Evolutionary conservation across 1,140 invertebrate genomes (phyloP), one percentile per base, ranked within the genome.

Genomic region (Gryllus bimaculatus): DNA sequence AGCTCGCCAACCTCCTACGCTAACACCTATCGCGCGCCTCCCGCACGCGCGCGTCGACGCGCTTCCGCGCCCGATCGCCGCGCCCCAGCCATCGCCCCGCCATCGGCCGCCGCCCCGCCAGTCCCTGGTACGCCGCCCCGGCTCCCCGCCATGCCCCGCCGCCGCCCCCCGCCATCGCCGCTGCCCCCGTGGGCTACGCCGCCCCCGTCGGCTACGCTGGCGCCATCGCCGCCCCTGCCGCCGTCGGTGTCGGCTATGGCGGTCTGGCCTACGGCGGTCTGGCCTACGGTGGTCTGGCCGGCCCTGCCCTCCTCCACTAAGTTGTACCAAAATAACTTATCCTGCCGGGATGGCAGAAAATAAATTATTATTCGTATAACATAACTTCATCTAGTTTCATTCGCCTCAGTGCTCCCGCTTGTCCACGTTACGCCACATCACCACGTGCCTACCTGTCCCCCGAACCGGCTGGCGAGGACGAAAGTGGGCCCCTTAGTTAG

Each of bases 291-390:
- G 75, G 48, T 7, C 73, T 75, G 74, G 79, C 86, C 5, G 84
- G 84, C n/a, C 86, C 85, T 10, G 85, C 86, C 8, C 85, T 85
- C 47, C 84, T 86, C 80, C 74, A 75, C 74, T 75, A 75, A 75
- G 10, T 10, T 10, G 54, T 10, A 21, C 20, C 74, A 75, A 15
- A 15, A 20, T 73, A 13, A 73, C 66, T 73, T 73, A 73, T 73
- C 66, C 66, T 73, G 66, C 66, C n/a, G 26, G 26, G 1, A 39
- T 39, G 26, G 26, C 26, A 39, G 26, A 39, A 39, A 39, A 39
- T 39, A 39, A 39, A 39, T 39, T 39, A 39, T 39, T 39, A 39
- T 39, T 39, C 26, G 1, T 39, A 39, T 39, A 39, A 5, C 26
- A 39, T 39, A 39, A 39, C 26, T 39, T 5, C 26, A 39, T 39